A percentile compares a stretch with the other conserved stretches of the same genome.
Conservation (phyloP, 2,888 invertebrate genomes). For the Alentia gelatinosa region DNA sequence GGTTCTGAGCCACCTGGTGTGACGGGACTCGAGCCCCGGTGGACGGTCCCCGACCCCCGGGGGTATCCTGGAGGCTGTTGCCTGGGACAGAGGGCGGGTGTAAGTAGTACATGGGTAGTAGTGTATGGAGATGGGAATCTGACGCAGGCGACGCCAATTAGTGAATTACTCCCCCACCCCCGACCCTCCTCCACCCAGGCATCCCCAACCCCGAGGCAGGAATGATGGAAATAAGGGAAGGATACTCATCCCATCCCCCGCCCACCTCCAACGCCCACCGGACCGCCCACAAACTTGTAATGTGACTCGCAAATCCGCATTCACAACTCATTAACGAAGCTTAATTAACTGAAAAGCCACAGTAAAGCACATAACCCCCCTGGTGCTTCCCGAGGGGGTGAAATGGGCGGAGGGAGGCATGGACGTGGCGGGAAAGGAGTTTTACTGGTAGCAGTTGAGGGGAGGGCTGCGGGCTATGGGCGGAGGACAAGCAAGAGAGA, state of each 20-base stretch:
- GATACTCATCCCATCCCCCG: too few species aligned
- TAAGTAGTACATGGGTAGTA: neutral
- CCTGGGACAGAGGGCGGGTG: neutral
- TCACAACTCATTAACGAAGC: neutral
- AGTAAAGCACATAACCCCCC: neutral
- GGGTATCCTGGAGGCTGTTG: neutral
- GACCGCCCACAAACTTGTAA: neutral
- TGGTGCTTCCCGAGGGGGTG: neutral
- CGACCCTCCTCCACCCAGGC: neutral
- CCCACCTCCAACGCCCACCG: neutral
- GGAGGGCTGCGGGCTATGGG: too few species aligned
- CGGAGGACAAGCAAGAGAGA: too few species aligned
- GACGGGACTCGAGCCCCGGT: neutral
- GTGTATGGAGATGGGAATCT: neutral
- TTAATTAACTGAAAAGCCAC: constrained; percentile 14
- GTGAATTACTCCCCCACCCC: neutral
- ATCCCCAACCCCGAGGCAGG: too few species aligned
- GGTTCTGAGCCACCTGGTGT: neutral
- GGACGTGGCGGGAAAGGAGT: neutral
- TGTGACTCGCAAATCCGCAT: neutral
- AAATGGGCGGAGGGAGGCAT: neutral
- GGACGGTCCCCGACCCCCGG: neutral
- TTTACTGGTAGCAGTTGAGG: too few species aligned
- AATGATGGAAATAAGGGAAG: too few species aligned
- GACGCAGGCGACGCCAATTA: neutral